Conservation (phyloP, 2,797 vertebrate species). For the Poecilia wingei region DNA sequence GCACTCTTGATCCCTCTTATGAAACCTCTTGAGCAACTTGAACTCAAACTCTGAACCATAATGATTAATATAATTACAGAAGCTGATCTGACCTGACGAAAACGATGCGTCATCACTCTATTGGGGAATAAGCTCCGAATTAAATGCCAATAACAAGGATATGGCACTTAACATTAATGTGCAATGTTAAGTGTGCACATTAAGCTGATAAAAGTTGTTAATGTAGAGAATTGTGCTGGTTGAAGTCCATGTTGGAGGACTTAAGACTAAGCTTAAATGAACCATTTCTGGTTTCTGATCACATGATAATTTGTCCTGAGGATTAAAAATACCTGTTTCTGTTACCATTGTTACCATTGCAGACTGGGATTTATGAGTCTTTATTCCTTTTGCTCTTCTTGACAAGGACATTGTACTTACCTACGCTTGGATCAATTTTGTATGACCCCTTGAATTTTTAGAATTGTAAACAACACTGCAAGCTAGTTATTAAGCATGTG, state of each 20-base stretch:
- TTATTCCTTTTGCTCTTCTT: background rate
- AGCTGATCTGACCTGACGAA: conserved; percentile 52
- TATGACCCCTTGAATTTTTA: background rate
- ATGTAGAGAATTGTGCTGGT: background rate
- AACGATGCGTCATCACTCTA: conserved; percentile 52
- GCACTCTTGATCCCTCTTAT: conserved; percentile 33
- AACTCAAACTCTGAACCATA: conserved; percentile 23
- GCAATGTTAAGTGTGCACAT: background rate
- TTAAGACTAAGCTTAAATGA: background rate
- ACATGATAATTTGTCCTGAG: background rate
- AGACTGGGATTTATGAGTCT: background rate
- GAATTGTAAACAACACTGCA: background rate
- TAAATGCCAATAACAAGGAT: conserved; percentile 36
- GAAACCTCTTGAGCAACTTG: conserved; percentile 41
- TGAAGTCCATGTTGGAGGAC: background rate
- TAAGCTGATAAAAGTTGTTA: background rate
- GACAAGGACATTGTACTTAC: background rate
- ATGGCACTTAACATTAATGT: background rate
- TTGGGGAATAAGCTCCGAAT: conserved; percentile 46
- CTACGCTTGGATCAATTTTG: background rate
- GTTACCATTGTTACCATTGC: background rate
- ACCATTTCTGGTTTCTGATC: background rate
- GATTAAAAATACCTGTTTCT: background rate
- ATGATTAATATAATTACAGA: conserved; percentile 72
- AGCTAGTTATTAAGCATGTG: background rate